Percentiles rank a stretch among this genome's conserved stretches.
Evolutionary conservation across 2,888 invertebrate species (phyloP).

Genomic region (Blastobasis adustella): DNA sequence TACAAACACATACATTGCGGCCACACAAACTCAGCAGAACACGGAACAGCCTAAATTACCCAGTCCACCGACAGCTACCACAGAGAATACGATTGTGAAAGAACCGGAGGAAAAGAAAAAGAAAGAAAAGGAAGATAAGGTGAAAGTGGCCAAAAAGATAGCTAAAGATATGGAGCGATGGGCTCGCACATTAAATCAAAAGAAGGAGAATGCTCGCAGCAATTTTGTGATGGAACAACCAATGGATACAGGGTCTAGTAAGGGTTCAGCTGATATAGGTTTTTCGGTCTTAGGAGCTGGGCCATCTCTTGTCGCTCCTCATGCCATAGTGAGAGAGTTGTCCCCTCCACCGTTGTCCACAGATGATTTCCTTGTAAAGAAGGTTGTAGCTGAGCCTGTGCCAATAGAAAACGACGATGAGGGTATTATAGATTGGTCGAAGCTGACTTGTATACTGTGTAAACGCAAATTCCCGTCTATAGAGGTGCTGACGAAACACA

Average conservation of each 20-base stretch:
- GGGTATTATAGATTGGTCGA: conserved; percentile 89
- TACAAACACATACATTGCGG: conserved; percentile 77
- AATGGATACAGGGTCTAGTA: conserved; percentile 64
- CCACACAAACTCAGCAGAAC: conserved; percentile 51
- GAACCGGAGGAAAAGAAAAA: conserved; percentile 78
- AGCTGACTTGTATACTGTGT: conserved; percentile 94
- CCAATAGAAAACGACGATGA: conserved; percentile 81
- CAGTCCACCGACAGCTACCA: conserved; percentile 38
- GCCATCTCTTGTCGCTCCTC: conserved; percentile 33
- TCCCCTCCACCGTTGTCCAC: conserved; percentile 44
- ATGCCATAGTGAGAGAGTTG: conserved; percentile 45
- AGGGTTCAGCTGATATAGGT: conserved; percentile 93
- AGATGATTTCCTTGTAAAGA: conserved; percentile 58
- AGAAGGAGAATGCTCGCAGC: conserved; percentile 82
- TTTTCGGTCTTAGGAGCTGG: conserved; percentile 91
- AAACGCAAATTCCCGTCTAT: conserved; percentile 94
- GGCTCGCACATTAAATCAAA: conserved; percentile 98
- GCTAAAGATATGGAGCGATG: conserved; percentile 91
- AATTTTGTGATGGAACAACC: conserved; percentile 65
- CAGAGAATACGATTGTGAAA: conserved; percentile 45
- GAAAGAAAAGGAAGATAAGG: conserved; percentile 91
- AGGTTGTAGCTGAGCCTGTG: conserved; percentile 63
- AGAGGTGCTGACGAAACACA: conserved; percentile 92
- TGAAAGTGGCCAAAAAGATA: conserved; percentile 97
- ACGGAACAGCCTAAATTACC: conserved; percentile 48